Conservation (phyloP, 1,140 invertebrate species). For the Ptiloglossa arizonensis region DNA sequence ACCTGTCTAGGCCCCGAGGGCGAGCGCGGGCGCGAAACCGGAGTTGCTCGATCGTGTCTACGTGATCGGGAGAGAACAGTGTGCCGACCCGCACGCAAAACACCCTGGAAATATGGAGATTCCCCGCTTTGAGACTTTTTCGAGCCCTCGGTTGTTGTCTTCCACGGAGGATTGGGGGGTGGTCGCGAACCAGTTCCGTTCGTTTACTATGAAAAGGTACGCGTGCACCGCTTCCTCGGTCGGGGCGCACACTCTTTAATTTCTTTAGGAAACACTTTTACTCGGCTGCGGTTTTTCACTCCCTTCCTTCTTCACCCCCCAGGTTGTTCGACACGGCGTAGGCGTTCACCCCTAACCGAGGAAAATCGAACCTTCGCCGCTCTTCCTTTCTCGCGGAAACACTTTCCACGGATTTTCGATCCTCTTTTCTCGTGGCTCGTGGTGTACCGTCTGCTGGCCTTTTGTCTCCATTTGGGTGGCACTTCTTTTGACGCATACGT, state of each 20-base stretch:
- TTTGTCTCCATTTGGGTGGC: too few species aligned
- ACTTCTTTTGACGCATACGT: neutral
- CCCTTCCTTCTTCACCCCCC: too few species aligned
- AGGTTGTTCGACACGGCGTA: conserved; percentile 11
- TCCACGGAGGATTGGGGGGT: neutral
- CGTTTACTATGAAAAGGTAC: conserved; percentile 6
- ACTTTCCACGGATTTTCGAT: neutral
- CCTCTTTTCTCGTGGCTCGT: neutral
- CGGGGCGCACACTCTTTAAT: conserved; percentile 14
- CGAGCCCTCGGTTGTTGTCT: conserved; percentile 9
- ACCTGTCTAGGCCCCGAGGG: conserved; percentile 58
- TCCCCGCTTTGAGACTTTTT: conserved; percentile 39
- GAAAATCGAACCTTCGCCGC: conserved; percentile 6
- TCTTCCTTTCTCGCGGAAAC: conserved; percentile 30
- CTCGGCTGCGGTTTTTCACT: neutral
- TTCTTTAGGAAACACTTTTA: conserved; percentile 40
- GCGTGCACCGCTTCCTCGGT: neutral
- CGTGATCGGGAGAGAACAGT: conserved; percentile 58
- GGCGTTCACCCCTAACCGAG: neutral
- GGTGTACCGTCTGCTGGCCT: too few species aligned
- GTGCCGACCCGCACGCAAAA: conserved; percentile 31
- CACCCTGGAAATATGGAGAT: conserved; percentile 59
- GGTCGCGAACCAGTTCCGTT: neutral
- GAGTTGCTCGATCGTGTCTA: conserved; percentile 63
- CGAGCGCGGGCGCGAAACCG: conserved; percentile 65